Conservation (phyloP, 2,797 vertebrate genomes). For the Fistularia tabacaria region DNA sequence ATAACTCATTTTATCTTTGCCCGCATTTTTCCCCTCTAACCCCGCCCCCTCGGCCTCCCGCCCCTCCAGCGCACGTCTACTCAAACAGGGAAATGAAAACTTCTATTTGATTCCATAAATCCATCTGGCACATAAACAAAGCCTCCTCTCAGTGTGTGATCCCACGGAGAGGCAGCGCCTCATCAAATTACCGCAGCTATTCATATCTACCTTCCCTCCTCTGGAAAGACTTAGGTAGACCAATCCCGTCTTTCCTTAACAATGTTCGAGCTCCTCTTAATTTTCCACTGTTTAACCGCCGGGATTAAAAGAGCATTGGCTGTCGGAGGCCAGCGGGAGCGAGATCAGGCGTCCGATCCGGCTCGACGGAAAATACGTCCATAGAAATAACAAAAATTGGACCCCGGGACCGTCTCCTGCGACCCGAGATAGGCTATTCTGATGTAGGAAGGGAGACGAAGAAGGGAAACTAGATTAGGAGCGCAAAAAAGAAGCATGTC, state of each 20-base stretch:
- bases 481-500: too few species aligned
- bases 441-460: too few species aligned
- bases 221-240: conserved; percentile 66
- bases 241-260: conserved; percentile 71
- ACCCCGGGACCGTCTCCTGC: too few species aligned
- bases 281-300: conserved; percentile 51
- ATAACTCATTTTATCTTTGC: conserved; percentile 64
- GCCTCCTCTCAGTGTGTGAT: conserved; percentile 69
- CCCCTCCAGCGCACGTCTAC: conserved; percentile 28
- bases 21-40: conserved; percentile 65
- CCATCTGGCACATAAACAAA: conserved; percentile 76
- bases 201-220: conserved; percentile 65
- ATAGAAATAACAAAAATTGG: background rate
- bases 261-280: conserved; percentile 53
- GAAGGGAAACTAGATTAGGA: too few species aligned
- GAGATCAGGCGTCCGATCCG: conserved; percentile 19
- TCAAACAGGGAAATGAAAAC: conserved; percentile 75
- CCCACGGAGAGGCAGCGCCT: conserved; percentile 62
- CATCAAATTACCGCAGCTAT: conserved; percentile 73
- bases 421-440: too few species aligned
- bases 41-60: conserved; percentile 31
- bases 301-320: conserved; percentile 60
- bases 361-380: conserved; percentile 21
- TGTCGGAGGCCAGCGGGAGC: conserved; percentile 30
- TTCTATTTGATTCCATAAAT: conserved; percentile 74